Evolutionary conservation across 2,113 vertebrate genomes (phyloP).

Genomic region (Sylvia atricapilla): DNA sequence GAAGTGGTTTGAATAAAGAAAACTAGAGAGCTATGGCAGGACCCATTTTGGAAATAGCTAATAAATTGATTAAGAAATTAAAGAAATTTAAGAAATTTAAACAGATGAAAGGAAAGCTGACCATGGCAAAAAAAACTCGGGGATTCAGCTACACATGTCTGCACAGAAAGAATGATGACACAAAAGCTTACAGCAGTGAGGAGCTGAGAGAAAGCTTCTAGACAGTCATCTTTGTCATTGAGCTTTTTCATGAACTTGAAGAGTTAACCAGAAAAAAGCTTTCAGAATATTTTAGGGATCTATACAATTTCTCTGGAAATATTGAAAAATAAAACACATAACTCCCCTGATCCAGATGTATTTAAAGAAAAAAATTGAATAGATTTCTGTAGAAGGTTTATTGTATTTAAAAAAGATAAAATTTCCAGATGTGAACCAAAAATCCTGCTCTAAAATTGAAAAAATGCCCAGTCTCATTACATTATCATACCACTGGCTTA

Average conservation of each 20-base stretch:
- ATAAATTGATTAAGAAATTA: not conserved
- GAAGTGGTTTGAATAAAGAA: not conserved
- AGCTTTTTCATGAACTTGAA: not conserved
- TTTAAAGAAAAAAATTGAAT: not conserved
- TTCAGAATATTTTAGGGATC: not conserved
- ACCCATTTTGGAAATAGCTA: not conserved
- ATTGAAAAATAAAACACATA: not conserved
- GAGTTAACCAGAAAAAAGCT: not conserved
- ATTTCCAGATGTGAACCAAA: not conserved
- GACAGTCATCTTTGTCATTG: not conserved
- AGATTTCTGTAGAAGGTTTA: not conserved
- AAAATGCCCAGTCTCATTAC: not conserved
- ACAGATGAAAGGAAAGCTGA: not conserved
- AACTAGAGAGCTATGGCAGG: not conserved
- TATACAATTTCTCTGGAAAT: not conserved
- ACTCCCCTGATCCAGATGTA: fast-evolving
- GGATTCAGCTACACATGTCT: not conserved
- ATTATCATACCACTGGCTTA: not conserved
- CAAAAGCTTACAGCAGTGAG: not conserved
- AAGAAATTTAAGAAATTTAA: not conserved
- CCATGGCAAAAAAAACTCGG: not conserved
- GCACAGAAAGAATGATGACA: not conserved
- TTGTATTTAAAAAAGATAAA: not conserved
- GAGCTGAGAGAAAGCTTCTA: not conserved
- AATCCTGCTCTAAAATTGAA: not conserved